Percentiles rank a stretch among this genome's conserved stretches.
phyloP scores from a whole-genome alignment of 2,113 vertebrate genomes.

The Argyrosomus japonicus region DNA sequence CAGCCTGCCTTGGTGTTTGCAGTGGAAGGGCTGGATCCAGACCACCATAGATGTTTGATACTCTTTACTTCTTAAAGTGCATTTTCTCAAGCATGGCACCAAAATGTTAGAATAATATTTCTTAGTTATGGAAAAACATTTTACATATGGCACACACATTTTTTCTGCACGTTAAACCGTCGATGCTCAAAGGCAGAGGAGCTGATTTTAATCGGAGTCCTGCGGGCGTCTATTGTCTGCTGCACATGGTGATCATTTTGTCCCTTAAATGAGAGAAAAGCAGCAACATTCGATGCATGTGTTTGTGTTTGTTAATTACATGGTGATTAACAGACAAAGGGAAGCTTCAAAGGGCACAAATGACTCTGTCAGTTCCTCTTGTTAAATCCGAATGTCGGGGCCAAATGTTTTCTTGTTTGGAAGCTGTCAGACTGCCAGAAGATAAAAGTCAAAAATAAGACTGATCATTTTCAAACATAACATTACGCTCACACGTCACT shows the following conservation, averaged over 20 bases:
- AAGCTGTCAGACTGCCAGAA: background rate
- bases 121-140: background rate
- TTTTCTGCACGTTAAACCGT: background rate
- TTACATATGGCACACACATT: background rate
- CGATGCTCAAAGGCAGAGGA: background rate
- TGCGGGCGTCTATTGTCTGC: no score
- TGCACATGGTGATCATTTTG: background rate
- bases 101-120: no score
- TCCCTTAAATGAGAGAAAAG: slow-evolving; percentile 7
- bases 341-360: slow-evolving; percentile 58
- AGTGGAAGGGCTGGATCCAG: background rate
- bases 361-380: slow-evolving; percentile 65
- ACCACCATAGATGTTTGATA: background rate
- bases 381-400: slow-evolving; percentile 63
- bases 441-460: background rate
- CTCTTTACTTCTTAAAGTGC: background rate
- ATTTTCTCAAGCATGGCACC: background rate
- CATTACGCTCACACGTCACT: background rate
- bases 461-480: background rate
- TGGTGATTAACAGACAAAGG: slow-evolving; percentile 62
- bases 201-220: background rate
- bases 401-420: slow-evolving; percentile 65
- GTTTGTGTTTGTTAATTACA: slow-evolving; percentile 44
- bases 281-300: background rate
- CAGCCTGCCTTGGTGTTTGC: slow-evolving; percentile 30